phyloP scores from a whole-genome alignment of 2,113 vertebrate genomes.

The Cyprinus carpio region DNA sequence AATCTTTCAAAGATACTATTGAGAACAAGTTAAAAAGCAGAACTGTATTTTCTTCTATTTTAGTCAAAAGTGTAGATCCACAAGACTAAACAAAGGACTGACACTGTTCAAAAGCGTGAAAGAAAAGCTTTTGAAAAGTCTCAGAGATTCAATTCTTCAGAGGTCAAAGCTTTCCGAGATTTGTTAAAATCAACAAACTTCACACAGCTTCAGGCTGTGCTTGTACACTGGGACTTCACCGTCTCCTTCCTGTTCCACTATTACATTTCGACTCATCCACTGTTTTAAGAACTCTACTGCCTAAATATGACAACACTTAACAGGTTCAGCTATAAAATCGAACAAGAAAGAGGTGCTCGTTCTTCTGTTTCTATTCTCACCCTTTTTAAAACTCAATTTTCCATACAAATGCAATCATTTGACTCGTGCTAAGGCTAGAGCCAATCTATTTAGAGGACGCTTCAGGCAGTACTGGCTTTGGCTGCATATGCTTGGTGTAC shows the following conservation, averaged over 20 bases:
- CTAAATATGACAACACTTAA: not conserved
- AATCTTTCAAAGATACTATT: not conserved
- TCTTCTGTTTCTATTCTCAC: constrained; percentile 1
- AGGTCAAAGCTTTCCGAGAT: not conserved
- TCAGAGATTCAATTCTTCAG: not conserved
- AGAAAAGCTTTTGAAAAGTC: not conserved
- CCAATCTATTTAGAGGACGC: constrained; percentile 25
- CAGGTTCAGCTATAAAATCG: not conserved
- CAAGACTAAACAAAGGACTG: not conserved
- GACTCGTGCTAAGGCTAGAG: constrained; percentile 8
- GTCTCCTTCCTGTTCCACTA: not conserved
- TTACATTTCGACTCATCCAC: not conserved
- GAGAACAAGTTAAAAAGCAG: not conserved
- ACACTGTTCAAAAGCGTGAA: no score
- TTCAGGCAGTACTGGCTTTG: constrained; percentile 5
- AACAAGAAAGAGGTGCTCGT: not conserved
- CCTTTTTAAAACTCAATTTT: not conserved
- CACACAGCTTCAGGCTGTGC: not conserved
- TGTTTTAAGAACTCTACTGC: not conserved
- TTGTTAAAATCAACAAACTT: not conserved
- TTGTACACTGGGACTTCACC: no score
- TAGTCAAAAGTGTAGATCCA: not conserved
- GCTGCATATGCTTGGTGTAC: not conserved
- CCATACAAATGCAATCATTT: not conserved
- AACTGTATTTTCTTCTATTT: not conserved